Evolutionary conservation across 2,113 vertebrate genomes (phyloP).

Genomic region (Solenodon paradoxus): DNA sequence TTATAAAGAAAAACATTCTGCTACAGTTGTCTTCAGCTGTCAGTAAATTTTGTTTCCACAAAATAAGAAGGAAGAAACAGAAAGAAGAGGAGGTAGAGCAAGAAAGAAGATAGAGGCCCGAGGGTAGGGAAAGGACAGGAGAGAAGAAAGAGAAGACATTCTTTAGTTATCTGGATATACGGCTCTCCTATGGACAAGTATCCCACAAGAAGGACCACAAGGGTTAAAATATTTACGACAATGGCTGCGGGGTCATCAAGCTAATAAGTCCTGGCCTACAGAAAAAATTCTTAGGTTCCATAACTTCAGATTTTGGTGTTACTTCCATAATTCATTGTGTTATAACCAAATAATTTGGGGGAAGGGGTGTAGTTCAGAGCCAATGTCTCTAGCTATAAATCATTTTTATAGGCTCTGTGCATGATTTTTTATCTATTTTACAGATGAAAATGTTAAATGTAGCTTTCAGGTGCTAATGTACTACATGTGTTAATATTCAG

Average conservation of each 20-base stretch:
- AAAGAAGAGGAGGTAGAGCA: neutral
- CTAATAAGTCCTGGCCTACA: neutral
- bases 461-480: constrained; percentile 51
- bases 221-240: constrained; percentile 50
- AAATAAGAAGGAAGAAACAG: neutral
- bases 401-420: constrained; percentile 42
- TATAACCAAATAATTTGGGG: constrained; percentile 68
- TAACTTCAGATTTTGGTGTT: constrained; percentile 46
- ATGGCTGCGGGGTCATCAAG: neutral
- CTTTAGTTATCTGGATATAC: neutral
- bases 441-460: constrained; percentile 43
- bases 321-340: constrained; percentile 65
- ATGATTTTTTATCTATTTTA: neutral
- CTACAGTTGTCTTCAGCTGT: neutral
- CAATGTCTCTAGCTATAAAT: constrained; percentile 45
- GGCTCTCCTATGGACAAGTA: neutral
- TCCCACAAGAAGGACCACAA: neutral
- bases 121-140: neutral
- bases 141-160: neutral
- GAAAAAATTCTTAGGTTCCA: constrained; percentile 54
- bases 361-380: constrained; percentile 44
- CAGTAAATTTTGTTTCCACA: neutral
- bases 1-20: neutral
- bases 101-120: no score
- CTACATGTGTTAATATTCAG: neutral